These are phyloP conservation scores for Thymelicus lineola DNA, from an alignment of 2,888 invertebrate genomes.

Conservation along the genomic window DNA sequence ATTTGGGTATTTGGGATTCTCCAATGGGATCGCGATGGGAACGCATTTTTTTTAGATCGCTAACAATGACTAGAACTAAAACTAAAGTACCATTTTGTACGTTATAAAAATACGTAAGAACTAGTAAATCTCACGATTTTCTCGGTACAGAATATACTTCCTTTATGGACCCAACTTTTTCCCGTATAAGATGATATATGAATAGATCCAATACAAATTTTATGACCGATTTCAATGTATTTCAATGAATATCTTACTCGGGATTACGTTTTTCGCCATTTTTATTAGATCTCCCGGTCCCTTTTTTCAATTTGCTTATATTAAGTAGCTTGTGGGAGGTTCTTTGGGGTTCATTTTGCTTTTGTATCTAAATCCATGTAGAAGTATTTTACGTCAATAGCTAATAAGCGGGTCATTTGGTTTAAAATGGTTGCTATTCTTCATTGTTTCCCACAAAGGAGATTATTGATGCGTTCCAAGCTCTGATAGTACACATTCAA, in stretches of 20 bases:
- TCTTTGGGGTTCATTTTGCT: constrained; percentile 23
- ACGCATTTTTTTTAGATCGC: too few species aligned
- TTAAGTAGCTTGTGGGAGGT: constrained; percentile 26
- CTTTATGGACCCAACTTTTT: constrained; percentile 15
- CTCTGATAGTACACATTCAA: too few species aligned
- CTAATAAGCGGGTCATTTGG: background rate
- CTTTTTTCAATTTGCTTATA: constrained; percentile 39
- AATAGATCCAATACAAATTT: constrained; percentile 43
- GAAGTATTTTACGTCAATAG: background rate
- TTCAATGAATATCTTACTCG: constrained; percentile 46
- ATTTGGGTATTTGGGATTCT: too few species aligned
- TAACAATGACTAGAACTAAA: too few species aligned
- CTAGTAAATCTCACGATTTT: background rate
- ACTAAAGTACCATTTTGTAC: background rate
- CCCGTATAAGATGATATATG: constrained; percentile 37
- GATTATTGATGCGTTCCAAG: too few species aligned
- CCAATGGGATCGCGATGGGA: too few species aligned
- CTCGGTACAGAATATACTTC: background rate
- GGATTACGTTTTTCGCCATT: constrained; percentile 39
- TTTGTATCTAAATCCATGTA: constrained; percentile 18
- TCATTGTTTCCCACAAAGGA: too few species aligned
- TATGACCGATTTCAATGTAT: constrained; percentile 46
- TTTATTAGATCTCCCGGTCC: constrained; percentile 35
- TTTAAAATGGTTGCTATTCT: too few species aligned
- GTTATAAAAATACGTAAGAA: background rate